Percentiles rank a stretch among this genome's conserved stretches.
phyloP scores from a whole-genome alignment of 2,797 vertebrate species.

The Sphenopsis melanotis region DNA sequence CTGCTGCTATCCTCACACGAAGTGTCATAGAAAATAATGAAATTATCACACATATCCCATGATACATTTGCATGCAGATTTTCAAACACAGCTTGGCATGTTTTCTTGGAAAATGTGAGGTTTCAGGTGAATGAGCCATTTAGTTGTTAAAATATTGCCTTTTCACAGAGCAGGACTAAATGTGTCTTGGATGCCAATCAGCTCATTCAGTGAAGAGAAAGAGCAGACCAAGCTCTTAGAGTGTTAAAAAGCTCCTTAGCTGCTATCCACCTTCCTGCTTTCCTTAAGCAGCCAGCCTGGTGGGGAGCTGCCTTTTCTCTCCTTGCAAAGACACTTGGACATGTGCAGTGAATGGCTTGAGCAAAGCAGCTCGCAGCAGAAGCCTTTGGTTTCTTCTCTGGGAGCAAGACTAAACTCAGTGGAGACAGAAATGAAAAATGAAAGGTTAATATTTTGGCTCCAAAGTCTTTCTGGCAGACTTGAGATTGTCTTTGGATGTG shows the following conservation, averaged over 20 bases:
- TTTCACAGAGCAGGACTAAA: not conserved
- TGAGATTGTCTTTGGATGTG: not conserved
- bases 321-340: not conserved
- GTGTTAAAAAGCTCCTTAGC: conserved; percentile 5
- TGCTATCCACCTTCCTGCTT: not conserved
- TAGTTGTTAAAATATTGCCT: not conserved
- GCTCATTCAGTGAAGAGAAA: not conserved
- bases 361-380: not conserved
- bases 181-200: not conserved
- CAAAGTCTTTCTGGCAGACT: not conserved
- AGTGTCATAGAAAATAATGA: not conserved
- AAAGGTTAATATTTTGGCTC: conserved; percentile 12
- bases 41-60: not conserved
- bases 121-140: not conserved
- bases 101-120: conserved; percentile 45
- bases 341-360: not conserved
- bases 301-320: not conserved
- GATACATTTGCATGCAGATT: not conserved
- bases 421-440: conserved; percentile 4
- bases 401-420: not conserved
- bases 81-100: not conserved
- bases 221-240: not conserved
- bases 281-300: not conserved
- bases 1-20: not conserved
- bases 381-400: not conserved